Base-by-base conservation (phyloP, 2,797 vertebrate species). In the Lacerta bilineata region DNA sequence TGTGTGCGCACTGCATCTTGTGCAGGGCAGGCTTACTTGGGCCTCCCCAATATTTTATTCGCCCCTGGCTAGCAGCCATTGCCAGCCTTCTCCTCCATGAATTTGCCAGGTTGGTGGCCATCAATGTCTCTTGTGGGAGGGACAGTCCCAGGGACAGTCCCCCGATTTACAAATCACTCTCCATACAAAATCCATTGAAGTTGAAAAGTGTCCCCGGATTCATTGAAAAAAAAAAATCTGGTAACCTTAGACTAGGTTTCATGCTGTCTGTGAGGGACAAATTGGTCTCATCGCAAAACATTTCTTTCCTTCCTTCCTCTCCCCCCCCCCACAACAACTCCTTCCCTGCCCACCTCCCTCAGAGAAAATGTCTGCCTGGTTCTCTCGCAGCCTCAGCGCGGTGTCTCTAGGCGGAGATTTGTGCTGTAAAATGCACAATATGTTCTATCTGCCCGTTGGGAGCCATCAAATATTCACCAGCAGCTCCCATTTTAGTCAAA, bases 391-490 rank as follows among this genome's bases (percentile, higher is more conserved):
- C 93, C 43, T 92, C 80, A 55, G 39, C 89, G 11, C 39, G 89
- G 89, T 95, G 92, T 94, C 95, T 95, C 92, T 33, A 92, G 93
- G 95, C 92, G 85, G 94, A 95, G 94, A 95, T 82, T 93, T 95
- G 96, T 95, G 93, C 94, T 95, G 94, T 97, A 96, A 96, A 97
- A 95, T 96, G 93, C 93, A 93, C 97, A 96, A 96, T 94, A 95
- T 95, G 95, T 96, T 96, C 93, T 92, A 95, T 97, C 95, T 95
- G 96, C 95, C 98, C 98, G 97, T 96, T 97, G 97, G 98, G 98
- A 97, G 92, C 95, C 93, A 98, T 98, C 96, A 98, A 98, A 98
- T 97, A 98, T 98, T 98, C 98, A 98, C 98, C 97, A 98, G 97
- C 96, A 96, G 95, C 94, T 95, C 96, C 98, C 98, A 98, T 98